phyloP scores from a whole-genome alignment of 2,888 invertebrate genomes.

The Hypena proboscidalis region DNA sequence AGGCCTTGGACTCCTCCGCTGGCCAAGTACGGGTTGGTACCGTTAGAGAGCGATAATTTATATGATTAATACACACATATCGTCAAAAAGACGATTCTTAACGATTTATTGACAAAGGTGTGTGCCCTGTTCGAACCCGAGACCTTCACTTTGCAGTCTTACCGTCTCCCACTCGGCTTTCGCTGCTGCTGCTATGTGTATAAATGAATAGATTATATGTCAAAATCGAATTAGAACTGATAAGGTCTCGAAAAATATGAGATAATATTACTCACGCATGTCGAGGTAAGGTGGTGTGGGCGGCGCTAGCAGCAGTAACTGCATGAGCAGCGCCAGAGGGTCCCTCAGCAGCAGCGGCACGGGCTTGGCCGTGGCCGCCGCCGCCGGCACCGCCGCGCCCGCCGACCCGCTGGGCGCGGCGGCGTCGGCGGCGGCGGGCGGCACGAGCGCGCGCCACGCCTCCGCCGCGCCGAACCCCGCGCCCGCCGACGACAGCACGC shows the following conservation, averaged over 20 bases:
- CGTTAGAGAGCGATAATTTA: too few species aligned
- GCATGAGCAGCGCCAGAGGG: constrained; percentile 93
- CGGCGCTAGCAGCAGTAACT: constrained; percentile 94
- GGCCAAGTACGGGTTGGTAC: too few species aligned
- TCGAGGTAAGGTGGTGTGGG: constrained; percentile 89
- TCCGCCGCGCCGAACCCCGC: constrained; percentile 55
- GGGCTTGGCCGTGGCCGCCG: constrained; percentile 43
- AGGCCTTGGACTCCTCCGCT: too few species aligned
- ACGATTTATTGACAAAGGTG: too few species aligned
- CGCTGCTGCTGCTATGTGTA: too few species aligned
- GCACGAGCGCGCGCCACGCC: constrained; percentile 49
- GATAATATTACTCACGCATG: constrained; percentile 88
- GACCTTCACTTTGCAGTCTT: too few species aligned
- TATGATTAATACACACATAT: too few species aligned
- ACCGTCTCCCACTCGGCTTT: too few species aligned
- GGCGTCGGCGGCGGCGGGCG: constrained; percentile 29
- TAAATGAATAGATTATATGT: too few species aligned
- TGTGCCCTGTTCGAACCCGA: too few species aligned
- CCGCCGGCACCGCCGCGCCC: constrained; percentile 32
- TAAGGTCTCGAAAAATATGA: neutral
- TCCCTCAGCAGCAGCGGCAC: constrained; percentile 95
- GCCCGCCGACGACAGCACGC: constrained; percentile 84
- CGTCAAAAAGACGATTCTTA: too few species aligned
- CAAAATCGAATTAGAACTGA: neutral
- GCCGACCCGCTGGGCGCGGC: constrained; percentile 4